phyloP scores from a whole-genome alignment of 2,113 vertebrate genomes.

The Pygathrix nemaeus region DNA sequence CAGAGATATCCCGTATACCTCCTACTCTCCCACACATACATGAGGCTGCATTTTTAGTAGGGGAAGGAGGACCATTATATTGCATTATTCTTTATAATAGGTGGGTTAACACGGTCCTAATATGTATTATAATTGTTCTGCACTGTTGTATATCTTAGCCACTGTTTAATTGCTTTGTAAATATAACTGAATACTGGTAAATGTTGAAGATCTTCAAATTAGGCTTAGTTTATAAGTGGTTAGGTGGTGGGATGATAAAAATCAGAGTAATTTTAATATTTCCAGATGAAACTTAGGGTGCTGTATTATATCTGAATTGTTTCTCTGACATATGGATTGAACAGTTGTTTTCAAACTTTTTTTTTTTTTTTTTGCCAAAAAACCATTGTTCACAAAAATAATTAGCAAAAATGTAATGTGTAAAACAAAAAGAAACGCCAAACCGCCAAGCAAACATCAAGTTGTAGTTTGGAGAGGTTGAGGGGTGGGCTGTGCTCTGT shows the following conservation, averaged over 20 bases:
- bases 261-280: not conserved
- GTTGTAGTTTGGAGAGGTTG: not conserved
- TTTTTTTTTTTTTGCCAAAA: not conserved
- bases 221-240: not conserved
- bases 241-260: not conserved
- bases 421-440: not conserved
- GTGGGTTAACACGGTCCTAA: not conserved
- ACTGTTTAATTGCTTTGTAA: conserved; percentile 31
- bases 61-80: not conserved
- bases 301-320: not conserved
- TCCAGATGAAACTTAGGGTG: not conserved
- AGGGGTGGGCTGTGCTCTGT: not conserved
- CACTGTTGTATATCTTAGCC: not conserved
- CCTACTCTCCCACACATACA: not conserved
- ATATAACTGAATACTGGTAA: not conserved
- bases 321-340: not conserved
- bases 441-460: not conserved
- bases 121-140: not conserved
- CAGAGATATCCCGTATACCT: not conserved
- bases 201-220: not conserved
- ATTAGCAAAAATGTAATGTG: not conserved
- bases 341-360: not conserved
- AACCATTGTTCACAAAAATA: not conserved
- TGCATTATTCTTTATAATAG: not conserved
- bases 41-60: not conserved